phyloP scores from a whole-genome alignment of 2,113 vertebrate genomes.

The Potamarius usumacintae region DNA sequence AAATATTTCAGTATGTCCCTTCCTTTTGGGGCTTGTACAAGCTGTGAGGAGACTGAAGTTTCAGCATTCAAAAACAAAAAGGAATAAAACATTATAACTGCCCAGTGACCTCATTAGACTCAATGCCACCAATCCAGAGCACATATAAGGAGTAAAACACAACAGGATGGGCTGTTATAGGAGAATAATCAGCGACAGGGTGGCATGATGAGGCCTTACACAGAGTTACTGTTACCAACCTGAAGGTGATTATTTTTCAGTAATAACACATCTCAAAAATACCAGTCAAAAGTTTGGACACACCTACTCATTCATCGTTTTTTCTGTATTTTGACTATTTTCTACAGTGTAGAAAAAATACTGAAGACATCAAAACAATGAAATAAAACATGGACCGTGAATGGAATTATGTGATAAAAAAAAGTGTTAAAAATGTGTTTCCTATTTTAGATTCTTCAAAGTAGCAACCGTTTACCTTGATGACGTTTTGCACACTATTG shows the following conservation, averaged over 20 bases:
- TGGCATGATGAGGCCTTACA: background rate
- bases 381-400: too few species aligned
- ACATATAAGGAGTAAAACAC: slow-evolving; percentile 39
- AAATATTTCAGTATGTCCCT: slow-evolving; percentile 67
- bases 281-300: too few species aligned
- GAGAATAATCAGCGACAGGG: background rate
- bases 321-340: too few species aligned
- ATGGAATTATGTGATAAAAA: too few species aligned
- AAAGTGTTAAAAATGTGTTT: too few species aligned
- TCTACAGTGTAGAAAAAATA: too few species aligned
- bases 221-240: background rate
- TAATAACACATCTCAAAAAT: background rate
- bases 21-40: slow-evolving; percentile 65
- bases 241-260: background rate
- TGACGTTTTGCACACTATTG: too few species aligned
- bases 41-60: slow-evolving; percentile 65
- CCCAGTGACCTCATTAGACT: slow-evolving; percentile 69
- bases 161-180: background rate
- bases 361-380: too few species aligned
- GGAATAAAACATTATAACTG: slow-evolving; percentile 58
- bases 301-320: too few species aligned
- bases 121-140: slow-evolving; percentile 56
- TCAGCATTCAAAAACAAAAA: slow-evolving; percentile 63
- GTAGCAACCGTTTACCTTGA: too few species aligned
- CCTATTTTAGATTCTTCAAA: too few species aligned